Evolutionary conservation across 2,888 invertebrate species (phyloP).

Genomic region (Lottia scabra): DNA sequence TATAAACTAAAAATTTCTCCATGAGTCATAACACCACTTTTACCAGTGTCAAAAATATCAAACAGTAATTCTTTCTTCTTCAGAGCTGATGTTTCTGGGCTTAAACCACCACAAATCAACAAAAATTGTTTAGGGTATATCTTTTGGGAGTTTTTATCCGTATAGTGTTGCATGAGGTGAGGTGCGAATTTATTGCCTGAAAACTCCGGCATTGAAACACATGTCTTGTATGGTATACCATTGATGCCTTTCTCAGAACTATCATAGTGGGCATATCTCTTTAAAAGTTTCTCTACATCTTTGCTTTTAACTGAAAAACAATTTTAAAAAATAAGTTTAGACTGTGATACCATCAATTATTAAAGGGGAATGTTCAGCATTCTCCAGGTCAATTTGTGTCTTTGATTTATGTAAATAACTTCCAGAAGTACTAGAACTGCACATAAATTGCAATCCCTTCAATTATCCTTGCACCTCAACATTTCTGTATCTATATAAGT

Average conservation of each 20-base stretch:
- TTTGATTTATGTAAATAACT: too few species aligned
- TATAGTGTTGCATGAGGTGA: constrained; percentile 39
- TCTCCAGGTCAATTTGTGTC: too few species aligned
- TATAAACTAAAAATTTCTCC: constrained; percentile 53
- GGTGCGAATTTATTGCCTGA: constrained; percentile 45
- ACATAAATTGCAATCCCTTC: too few species aligned
- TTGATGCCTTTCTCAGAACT: constrained; percentile 35
- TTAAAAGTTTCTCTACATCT: constrained; percentile 40
- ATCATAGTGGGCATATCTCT: constrained; percentile 45
- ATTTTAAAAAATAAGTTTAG: too few species aligned
- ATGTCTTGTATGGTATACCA: constrained; percentile 45
- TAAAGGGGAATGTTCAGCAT: too few species aligned
- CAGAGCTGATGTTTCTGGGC: constrained; percentile 36
- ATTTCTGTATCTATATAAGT: too few species aligned
- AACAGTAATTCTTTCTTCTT: constrained; percentile 54
- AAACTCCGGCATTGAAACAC: constrained; percentile 50
- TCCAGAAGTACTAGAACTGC: too few species aligned
- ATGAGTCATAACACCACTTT: constrained; percentile 44
- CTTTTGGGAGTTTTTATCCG: constrained; percentile 34
- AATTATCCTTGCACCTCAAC: too few species aligned
- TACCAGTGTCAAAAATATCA: constrained; percentile 49
- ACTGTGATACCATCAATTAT: too few species aligned
- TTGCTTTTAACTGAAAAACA: constrained; percentile 39
- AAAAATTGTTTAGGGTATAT: constrained; percentile 48
- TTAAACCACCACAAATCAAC: constrained; percentile 44